Evolutionary conservation across 2,113 vertebrate genomes (phyloP).

Genomic region (Varanus salvator): DNA sequence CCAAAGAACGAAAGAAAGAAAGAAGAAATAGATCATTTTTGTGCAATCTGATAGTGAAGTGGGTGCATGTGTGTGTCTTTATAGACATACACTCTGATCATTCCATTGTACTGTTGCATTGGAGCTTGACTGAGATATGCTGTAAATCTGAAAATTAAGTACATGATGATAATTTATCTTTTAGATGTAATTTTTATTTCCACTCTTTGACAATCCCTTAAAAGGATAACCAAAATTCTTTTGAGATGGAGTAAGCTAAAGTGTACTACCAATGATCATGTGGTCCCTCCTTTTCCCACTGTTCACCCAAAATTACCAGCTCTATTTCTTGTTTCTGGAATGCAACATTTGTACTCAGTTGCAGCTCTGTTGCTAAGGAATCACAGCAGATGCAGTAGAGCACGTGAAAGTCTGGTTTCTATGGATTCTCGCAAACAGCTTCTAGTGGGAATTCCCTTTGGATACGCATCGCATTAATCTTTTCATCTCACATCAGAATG

Average conservation of each 20-base stretch:
- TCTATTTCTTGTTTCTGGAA: slow-evolving; percentile 61
- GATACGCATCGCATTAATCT: slow-evolving; percentile 44
- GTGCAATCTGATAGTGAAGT: too few relatives aligned
- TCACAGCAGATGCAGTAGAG: slow-evolving; percentile 26
- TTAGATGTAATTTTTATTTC: neutral
- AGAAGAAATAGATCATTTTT: too few relatives aligned
- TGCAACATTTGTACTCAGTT: slow-evolving; percentile 15
- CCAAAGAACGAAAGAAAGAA: too few relatives aligned
- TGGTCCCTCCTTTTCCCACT: slow-evolving; percentile 25
- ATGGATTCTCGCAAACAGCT: slow-evolving; percentile 52
- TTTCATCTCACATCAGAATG: slow-evolving; percentile 45
- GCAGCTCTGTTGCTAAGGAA: slow-evolving; percentile 67
- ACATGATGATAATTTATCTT: neutral
- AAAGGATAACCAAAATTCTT: slow-evolving; percentile 4
- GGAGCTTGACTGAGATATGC: neutral
- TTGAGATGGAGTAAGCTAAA: slow-evolving; percentile 42
- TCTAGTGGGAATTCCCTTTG: slow-evolving; percentile 63
- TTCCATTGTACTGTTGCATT: neutral
- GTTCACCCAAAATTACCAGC: slow-evolving; percentile 43
- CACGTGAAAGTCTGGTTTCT: slow-evolving; percentile 49
- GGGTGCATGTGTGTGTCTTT: too few relatives aligned
- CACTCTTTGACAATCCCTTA: neutral
- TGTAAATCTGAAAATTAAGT: neutral
- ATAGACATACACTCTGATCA: neutral
- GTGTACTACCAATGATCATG: slow-evolving; percentile 22